Evolutionary conservation across 2,888 invertebrate genomes (phyloP), one percentile per base, ranked within the genome.

Genomic region (Chrysina gloriosa): DNA sequence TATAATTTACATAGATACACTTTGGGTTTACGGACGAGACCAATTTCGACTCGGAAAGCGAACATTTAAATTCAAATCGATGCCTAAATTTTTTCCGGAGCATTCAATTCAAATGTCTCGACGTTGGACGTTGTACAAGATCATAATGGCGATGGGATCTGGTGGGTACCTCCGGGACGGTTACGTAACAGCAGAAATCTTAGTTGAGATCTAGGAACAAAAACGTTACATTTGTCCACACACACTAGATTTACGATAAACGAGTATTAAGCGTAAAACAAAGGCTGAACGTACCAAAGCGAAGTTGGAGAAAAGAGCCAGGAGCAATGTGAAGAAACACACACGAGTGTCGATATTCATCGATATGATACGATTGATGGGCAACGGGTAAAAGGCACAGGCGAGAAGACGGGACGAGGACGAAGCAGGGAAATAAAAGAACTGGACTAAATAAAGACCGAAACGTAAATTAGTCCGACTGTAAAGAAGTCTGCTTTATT

Each of bases 191-290:
- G 34, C 63, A 54, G 36, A 52, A 65, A 42, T 54, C 52, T 16
- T n/a, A 19, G 52, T 29, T 54, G 73, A 74, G 73, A 74, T 71
- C 75, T 73, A 74, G 74, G 75, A 77, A 77, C 76, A 76, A 77
- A 77, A 75, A 75, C 72, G 70, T 70, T 75, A 77, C 76, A 77
- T 77, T 77, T 76, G 77, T 77, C 74, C 72, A 73, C 71, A 73
- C 70, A 71, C 65, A 42, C 39, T 19, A 77, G 77, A 78, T 77
- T 76, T 78, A 77, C 77, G 77, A 77, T 75, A 76, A 75, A 52
- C 31, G 16, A 16, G 74, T 74, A 69, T 69, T 72, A 9, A 25
- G 58, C 58, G 36, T 42, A 61, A 42, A 14, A 61, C 27, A 61
- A 61, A 42, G 45, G 27, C 16, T 42, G 42, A 14, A 39, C 34